Evolutionary conservation across 2,888 invertebrate species (phyloP), one percentile per base, ranked within the genome.

Genomic region (Ceraclea dissimilis): DNA sequence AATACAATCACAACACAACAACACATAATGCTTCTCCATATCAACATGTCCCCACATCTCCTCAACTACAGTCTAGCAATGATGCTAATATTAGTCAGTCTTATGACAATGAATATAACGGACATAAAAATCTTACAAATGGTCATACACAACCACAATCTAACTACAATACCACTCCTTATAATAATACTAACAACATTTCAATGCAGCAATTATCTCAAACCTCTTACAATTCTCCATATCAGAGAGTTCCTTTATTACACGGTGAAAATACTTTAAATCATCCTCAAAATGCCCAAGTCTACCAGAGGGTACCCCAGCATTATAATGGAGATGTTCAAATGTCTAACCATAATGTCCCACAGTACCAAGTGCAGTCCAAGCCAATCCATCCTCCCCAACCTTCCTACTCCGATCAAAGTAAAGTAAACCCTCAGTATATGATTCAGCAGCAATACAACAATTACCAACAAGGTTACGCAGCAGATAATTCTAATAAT

Each of bases 231-330:
- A 49, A 53, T 60, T 73, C 80, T 51, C 78, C 81, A 8, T 83
- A 83, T 67, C 82, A 83, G 65, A 73, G 83, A 61, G 81, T 83
- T 18, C 82, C 83, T 10, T 74, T 80, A 62, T 80, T 81, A 2
- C 81, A 82, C 61, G 74, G 75, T 63, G 80, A 72, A 18, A 59
- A 70, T 43, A 70, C 70, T 11, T 63, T 66, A 18, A 57, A 57
- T 44, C 57, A 53, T 26, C 16, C 53, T 2, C 19, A 33, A 62
- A 61, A 52, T 22, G 51, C 56, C 11, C 39, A 54, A 20, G 68
- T 67, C 60, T 74, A 72, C 65, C 75, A 73, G 64, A 75, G 76
- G 66, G 22, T 75, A 66, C 63, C 76, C 62, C 62, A 71, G 65
- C 68, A 44, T 55, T 63, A 62, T 39, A 60, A 21, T 43, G 51